Conservation (phyloP, 2,797 vertebrate genomes). For the Gymnocypris eckloni region DNA sequence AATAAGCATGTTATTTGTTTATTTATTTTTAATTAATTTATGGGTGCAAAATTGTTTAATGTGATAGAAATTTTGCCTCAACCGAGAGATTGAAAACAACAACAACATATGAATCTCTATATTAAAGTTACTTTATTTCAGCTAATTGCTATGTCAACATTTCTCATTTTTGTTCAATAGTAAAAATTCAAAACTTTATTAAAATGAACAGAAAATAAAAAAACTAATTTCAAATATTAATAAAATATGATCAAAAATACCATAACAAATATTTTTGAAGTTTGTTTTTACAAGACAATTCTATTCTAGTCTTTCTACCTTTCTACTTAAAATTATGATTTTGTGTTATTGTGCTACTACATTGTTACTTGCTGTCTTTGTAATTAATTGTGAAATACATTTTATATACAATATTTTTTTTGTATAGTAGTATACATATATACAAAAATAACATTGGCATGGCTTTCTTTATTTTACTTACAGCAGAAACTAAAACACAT, state of each 20-base stretch:
- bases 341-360: background rate
- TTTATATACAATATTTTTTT: background rate
- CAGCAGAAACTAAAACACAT: conserved; percentile 3
- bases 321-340: too few relatives aligned
- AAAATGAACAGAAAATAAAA: background rate
- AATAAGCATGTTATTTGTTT: background rate
- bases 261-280: background rate
- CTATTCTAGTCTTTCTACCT: background rate
- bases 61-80: background rate
- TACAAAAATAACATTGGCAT: background rate
- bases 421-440: background rate
- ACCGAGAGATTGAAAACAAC: background rate
- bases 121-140: background rate
- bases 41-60: background rate
- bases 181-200: background rate
- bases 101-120: background rate
- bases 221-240: background rate
- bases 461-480: background rate
- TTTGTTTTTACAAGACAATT: background rate
- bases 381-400: background rate
- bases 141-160: background rate
- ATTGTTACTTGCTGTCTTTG: background rate
- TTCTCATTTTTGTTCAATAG: background rate
- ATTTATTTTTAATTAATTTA: background rate
- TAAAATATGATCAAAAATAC: background rate